phyloP scores from a whole-genome alignment of 1,140 invertebrate species.

The Caenorhabditis inopinata region DNA sequence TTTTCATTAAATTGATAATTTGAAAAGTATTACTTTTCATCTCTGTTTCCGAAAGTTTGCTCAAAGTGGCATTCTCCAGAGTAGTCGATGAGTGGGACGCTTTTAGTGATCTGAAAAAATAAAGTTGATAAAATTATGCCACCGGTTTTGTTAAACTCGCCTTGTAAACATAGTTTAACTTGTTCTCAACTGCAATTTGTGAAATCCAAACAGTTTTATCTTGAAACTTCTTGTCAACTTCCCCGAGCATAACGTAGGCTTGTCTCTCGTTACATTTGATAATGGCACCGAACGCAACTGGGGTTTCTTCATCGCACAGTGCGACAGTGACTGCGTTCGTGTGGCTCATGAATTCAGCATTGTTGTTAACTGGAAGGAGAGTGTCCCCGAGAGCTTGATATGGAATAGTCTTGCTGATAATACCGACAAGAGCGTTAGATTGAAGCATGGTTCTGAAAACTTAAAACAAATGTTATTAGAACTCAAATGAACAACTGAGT shows the following conservation, averaged over 20 bases:
- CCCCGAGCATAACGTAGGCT: conserved; percentile 1
- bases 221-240: conserved; percentile 9
- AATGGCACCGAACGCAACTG: not conserved
- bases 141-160: too few species aligned
- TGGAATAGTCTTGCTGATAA: conserved; percentile 21
- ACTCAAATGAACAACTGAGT: too few species aligned
- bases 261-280: conserved; percentile 14
- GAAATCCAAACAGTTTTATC: conserved; percentile 31
- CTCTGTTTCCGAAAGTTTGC: not conserved
- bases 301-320: not conserved
- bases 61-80: conserved; percentile 32
- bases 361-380: conserved; percentile 34
- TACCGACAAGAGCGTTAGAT: not conserved
- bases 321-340: conserved; percentile 15
- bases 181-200: not conserved
- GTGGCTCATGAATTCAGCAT: conserved; percentile 16
- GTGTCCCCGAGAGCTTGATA: conserved; percentile 9
- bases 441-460: conserved; percentile 7
- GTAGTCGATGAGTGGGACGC: conserved; percentile 2
- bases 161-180: conserved; percentile 17
- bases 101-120: not conserved
- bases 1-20: too few species aligned
- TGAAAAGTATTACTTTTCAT: conserved; percentile 10
- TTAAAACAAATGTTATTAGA: not conserved
- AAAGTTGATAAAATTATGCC: too few species aligned